A percentile compares a stretch with the other conserved stretches of the same genome.
These are phyloP conservation scores for Ichneumon xanthorius DNA, from an alignment of 2,888 invertebrate genomes.

Conservation along the genomic window DNA sequence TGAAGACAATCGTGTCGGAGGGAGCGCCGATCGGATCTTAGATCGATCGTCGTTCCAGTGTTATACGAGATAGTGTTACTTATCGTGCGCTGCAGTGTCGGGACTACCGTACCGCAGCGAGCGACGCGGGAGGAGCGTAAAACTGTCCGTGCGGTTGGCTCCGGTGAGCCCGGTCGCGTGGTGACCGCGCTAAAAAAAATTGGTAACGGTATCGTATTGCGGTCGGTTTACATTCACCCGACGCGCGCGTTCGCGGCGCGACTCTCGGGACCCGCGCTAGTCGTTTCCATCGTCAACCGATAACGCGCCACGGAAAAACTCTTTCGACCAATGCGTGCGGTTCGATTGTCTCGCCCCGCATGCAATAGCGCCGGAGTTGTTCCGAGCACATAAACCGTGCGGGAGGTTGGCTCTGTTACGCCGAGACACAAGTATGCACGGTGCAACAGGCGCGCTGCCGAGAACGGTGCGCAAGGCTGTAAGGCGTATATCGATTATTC, in stretches of 20 bases:
- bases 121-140: constrained; percentile 31
- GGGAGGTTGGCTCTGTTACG: neutral
- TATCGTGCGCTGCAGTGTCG: constrained; percentile 27
- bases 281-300: constrained; percentile 33
- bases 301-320: constrained; percentile 46
- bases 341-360: neutral
- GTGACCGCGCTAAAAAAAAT: constrained; percentile 72
- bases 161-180: constrained; percentile 63
- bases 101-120: constrained; percentile 47
- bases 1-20: neutral
- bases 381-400: neutral
- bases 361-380: too few species aligned
- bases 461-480: neutral
- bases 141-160: constrained; percentile 49
- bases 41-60: constrained; percentile 3
- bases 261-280: constrained; percentile 39
- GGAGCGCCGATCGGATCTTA: constrained; percentile 2
- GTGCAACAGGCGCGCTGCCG: constrained; percentile 3
- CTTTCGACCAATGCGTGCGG: constrained; percentile 33
- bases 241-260: constrained; percentile 69
- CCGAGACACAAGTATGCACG: constrained; percentile 6
- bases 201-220: constrained; percentile 80
- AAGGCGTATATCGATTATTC: constrained; percentile 24
- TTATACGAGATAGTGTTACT: constrained; percentile 8
- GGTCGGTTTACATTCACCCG: constrained; percentile 77